Percentiles rank a stretch among this genome's conserved stretches.
phyloP scores from a whole-genome alignment of 2,888 invertebrate genomes.

The Eustalomyia histrio region DNA sequence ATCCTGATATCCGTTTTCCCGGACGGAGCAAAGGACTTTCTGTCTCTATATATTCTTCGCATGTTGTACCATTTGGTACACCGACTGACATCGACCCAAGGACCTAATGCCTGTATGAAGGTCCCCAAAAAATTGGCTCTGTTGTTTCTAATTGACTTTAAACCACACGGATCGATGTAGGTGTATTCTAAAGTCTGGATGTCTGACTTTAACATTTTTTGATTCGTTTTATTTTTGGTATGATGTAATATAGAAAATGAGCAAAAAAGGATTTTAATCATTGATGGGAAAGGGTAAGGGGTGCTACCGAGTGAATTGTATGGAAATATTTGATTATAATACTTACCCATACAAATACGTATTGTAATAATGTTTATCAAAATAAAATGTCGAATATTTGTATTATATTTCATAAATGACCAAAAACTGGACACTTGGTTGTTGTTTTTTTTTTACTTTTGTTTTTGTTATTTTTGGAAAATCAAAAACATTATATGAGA shows the following conservation, averaged over 20 bases:
- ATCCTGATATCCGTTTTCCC: too few relatives aligned
- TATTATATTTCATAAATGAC: conserved; percentile 56
- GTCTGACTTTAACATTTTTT: too few relatives aligned
- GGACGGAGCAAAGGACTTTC: too few relatives aligned
- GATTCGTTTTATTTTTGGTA: conserved; percentile 20
- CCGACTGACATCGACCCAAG: too few relatives aligned
- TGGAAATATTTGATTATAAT: neutral
- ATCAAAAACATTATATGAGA: neutral
- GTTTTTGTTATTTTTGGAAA: neutral
- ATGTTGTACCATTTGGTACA: too few relatives aligned
- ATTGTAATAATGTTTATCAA: conserved; percentile 31
- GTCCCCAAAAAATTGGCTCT: too few relatives aligned
- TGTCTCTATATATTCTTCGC: too few relatives aligned
- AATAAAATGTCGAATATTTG: conserved; percentile 62
- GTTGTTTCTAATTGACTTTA: too few relatives aligned
- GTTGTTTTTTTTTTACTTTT: neutral
- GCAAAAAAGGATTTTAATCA: conserved; percentile 21
- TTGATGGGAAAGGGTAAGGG: neutral
- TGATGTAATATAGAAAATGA: conserved; percentile 38
- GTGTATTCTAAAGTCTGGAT: too few relatives aligned
- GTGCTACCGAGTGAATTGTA: neutral
- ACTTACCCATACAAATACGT: neutral
- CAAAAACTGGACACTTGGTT: conserved; percentile 40
- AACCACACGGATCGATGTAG: too few relatives aligned
- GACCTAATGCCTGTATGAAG: too few relatives aligned